Conservation (phyloP, 1,140 invertebrate genomes). For the Laupala kohalensis region DNA sequence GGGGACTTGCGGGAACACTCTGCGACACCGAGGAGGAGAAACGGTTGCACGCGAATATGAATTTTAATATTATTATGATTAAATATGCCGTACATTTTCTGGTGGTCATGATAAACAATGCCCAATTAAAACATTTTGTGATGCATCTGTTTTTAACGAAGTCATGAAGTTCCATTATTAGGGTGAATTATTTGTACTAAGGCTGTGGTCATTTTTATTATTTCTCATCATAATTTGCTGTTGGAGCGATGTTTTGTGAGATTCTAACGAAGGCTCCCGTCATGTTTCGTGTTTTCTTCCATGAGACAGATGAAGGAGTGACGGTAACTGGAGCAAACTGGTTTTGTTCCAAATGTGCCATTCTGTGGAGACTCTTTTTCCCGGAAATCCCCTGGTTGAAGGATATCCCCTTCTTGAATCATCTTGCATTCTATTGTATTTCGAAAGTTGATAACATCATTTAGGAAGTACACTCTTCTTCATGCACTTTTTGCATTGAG, state of each 20-base stretch:
- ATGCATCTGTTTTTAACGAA: background rate
- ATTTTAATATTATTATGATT: background rate
- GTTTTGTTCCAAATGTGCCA: too few relatives aligned
- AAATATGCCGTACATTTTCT: background rate
- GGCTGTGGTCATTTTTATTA: background rate
- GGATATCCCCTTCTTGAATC: too few relatives aligned
- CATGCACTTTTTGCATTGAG: too few relatives aligned
- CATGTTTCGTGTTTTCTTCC: background rate
- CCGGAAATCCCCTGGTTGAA: too few relatives aligned
- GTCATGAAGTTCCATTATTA: background rate
- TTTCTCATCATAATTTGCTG: background rate
- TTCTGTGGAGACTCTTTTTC: too few relatives aligned
- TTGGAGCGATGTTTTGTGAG: background rate
- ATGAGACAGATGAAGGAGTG: too few relatives aligned
- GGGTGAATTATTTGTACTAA: background rate
- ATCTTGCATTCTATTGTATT: too few relatives aligned
- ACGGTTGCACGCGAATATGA: background rate
- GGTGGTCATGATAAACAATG: background rate
- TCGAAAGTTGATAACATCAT: too few relatives aligned
- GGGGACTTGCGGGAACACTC: too few relatives aligned
- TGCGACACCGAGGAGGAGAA: background rate
- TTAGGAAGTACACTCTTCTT: too few relatives aligned
- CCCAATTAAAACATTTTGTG: background rate
- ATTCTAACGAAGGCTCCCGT: background rate
- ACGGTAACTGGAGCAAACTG: too few relatives aligned